Percentiles rank a stretch among this genome's conserved stretches.
These are phyloP conservation scores for Cyprinus carpio DNA, from an alignment of 2,113 vertebrate species.

Conservation along the genomic window DNA sequence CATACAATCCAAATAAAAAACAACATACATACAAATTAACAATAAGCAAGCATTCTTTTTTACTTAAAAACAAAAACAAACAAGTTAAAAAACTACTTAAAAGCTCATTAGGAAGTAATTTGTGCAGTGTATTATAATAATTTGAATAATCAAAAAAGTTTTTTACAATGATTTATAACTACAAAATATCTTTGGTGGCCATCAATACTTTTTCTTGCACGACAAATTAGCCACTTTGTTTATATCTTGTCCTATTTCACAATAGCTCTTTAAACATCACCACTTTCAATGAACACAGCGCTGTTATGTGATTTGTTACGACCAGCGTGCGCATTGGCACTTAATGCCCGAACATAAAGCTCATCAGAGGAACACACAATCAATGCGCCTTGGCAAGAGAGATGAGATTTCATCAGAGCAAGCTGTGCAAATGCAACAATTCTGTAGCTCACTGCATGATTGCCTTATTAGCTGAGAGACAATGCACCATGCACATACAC, in stretches of 20 bases:
- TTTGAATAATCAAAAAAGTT: no score
- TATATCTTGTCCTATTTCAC: background rate
- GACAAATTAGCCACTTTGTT: background rate
- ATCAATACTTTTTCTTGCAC: background rate
- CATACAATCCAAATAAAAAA: background rate
- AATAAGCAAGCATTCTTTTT: no score
- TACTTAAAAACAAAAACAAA: background rate
- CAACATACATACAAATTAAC: no score
- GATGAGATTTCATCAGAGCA: background rate
- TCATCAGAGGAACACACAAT: background rate
- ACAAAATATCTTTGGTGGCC: no score
- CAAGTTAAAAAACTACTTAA: background rate
- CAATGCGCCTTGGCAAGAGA: background rate
- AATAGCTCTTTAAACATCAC: background rate
- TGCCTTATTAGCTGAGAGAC: background rate
- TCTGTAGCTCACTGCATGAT: background rate
- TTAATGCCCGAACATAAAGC: background rate
- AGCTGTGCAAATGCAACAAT: background rate
- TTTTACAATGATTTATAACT: background rate
- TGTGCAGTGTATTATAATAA: background rate
- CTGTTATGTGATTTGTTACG: background rate
- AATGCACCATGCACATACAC: background rate
- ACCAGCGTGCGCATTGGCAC: background rate
- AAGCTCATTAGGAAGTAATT: background rate
- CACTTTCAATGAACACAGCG: background rate